Conservation (phyloP, 2,113 vertebrate genomes). For the Smithornis capensis region DNA sequence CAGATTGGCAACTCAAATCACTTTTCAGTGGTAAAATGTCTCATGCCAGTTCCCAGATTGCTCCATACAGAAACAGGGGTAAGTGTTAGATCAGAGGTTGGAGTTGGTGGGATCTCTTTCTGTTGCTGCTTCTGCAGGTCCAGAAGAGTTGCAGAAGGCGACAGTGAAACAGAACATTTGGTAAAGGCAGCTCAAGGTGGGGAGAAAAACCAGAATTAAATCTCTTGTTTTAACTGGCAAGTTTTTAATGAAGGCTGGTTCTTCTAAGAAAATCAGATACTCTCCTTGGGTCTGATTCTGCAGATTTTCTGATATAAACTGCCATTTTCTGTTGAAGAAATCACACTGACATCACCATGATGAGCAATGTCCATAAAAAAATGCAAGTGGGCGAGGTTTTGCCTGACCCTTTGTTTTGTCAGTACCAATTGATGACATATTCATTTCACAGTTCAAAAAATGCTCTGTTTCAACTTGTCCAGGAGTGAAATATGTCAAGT, state of each 20-base stretch:
- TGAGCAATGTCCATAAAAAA: not conserved
- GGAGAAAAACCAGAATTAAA: not conserved
- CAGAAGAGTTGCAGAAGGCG: not conserved
- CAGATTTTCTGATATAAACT: not conserved
- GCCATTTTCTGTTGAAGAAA: not conserved
- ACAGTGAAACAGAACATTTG: rapidly evolving
- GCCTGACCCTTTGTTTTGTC: conserved; percentile 26
- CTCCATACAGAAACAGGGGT: rapidly evolving
- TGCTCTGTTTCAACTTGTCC: conserved; percentile 13
- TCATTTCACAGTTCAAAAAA: conserved; percentile 17
- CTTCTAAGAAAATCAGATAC: not conserved
- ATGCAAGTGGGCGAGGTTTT: not conserved
- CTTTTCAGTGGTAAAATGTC: not conserved
- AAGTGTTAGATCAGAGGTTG: not conserved
- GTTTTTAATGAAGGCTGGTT: not conserved
- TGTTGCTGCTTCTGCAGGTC: not conserved
- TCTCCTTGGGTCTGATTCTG: not conserved
- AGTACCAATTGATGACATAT: not conserved
- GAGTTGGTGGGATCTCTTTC: not conserved
- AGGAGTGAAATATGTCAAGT: not conserved
- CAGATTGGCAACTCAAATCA: rapidly evolving
- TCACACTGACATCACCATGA: not conserved
- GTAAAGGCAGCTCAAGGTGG: not conserved
- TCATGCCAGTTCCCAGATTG: rapidly evolving
- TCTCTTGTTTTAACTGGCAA: not conserved